These are phyloP conservation scores for Anabacerthia variegaticeps DNA, from an alignment of 2,797 vertebrate genomes.

Conservation along the genomic window DNA sequence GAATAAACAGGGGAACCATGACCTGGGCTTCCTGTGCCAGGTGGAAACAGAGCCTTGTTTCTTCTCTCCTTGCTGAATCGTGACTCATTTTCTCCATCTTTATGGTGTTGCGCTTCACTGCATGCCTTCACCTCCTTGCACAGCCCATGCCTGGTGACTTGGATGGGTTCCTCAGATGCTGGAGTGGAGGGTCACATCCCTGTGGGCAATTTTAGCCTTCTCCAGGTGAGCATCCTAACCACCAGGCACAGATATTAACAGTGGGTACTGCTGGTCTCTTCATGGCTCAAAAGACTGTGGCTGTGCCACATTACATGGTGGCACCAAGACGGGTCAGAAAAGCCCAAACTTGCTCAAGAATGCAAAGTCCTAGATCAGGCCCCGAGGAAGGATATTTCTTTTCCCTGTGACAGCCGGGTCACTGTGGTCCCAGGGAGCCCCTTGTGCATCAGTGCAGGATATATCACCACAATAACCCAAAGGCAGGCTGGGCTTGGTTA, in stretches of 20 bases:
- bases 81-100: not conserved
- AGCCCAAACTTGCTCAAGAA: fast-evolving
- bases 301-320: not conserved
- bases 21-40: not conserved
- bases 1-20: not conserved
- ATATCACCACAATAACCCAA: not conserved
- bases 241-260: not conserved
- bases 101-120: fast-evolving
- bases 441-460: not conserved
- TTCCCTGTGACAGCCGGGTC: not conserved
- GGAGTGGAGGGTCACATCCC: not conserved
- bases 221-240: not conserved
- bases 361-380: not conserved
- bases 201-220: not conserved
- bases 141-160: not conserved
- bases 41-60: not conserved
- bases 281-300: not conserved
- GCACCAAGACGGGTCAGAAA: not conserved
- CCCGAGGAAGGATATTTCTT: not conserved
- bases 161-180: fast-evolving
- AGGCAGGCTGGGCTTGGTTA: not conserved
- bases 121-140: not conserved
- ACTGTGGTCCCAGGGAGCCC: not conserved
- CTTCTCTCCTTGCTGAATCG: not conserved
- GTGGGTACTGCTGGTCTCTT: not conserved